Percentiles rank a stretch among this genome's conserved stretches.
Conservation (phyloP, 2,888 invertebrate genomes). For the Dryocosmus kuriphilus region DNA sequence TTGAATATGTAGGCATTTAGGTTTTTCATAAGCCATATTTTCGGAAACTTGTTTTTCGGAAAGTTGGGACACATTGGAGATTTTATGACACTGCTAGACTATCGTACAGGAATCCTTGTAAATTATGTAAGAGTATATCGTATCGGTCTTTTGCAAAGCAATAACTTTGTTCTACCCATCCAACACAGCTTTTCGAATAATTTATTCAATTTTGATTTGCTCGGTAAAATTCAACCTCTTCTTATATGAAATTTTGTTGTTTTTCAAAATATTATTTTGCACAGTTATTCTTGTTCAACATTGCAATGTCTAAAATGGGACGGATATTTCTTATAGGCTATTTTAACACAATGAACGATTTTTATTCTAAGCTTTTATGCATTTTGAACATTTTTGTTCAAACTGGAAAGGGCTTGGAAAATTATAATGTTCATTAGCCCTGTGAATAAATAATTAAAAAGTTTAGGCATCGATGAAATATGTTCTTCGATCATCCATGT, state of each 20-base stretch:
- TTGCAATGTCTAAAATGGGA: constrained; percentile 1
- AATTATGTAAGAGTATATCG: constrained; percentile 21
- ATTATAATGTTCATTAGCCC: not conserved
- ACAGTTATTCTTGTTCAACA: constrained; percentile 6
- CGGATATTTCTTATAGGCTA: not conserved
- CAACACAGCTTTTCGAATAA: too few relatives aligned
- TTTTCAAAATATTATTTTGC: not conserved
- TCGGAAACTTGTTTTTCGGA: not conserved
- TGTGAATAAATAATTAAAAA: not conserved
- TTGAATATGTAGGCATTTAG: not conserved
- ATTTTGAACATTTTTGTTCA: too few relatives aligned
- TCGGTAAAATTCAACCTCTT: not conserved
- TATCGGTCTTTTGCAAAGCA: not conserved
- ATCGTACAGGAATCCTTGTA: constrained; percentile 5
- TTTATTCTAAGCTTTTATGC: not conserved
- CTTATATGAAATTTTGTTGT: not conserved
- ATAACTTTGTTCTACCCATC: too few relatives aligned
- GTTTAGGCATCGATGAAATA: constrained; percentile 25
- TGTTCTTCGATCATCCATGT: constrained; percentile 17
- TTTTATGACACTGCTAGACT: constrained; percentile 10
- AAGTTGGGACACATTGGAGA: not conserved
- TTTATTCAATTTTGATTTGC: not conserved
- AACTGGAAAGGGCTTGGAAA: not conserved
- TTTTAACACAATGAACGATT: not conserved
- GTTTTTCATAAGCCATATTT: not conserved